These are phyloP conservation scores for Saccostrea cuccullata DNA, from an alignment of 1,140 invertebrate species.

Conservation along the genomic window DNA sequence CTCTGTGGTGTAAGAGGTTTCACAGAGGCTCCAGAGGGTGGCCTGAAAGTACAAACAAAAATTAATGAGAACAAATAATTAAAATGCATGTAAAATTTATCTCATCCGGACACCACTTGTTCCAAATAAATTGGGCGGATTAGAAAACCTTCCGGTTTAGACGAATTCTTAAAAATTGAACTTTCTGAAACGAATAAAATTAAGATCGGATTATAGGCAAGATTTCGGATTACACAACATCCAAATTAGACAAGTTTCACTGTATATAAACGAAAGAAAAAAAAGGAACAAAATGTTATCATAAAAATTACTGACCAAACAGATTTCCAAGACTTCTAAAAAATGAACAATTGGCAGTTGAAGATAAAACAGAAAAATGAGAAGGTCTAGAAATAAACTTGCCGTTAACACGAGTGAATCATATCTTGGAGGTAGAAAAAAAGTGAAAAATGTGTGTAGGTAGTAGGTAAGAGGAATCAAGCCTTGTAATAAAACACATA, in stretches of 20 bases:
- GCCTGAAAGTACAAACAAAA: slow-evolving; percentile 48
- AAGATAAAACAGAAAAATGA: background rate
- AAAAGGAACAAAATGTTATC: background rate
- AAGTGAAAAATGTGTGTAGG: slow-evolving; percentile 29
- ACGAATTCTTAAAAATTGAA: too few relatives aligned
- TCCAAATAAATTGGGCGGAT: too few relatives aligned
- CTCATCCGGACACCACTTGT: too few relatives aligned
- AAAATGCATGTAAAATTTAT: too few relatives aligned
- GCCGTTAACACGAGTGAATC: slow-evolving; percentile 12
- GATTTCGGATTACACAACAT: too few relatives aligned
- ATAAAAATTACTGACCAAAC: background rate
- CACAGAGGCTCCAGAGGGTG: slow-evolving; percentile 50
- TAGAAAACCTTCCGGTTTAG: too few relatives aligned
- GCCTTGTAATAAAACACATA: slow-evolving; percentile 28
- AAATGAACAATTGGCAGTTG: background rate
- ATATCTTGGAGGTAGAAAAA: background rate
- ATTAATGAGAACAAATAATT: background rate
- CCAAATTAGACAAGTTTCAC: too few relatives aligned
- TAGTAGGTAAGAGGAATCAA: background rate
- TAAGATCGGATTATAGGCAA: too few relatives aligned
- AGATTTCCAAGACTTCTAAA: background rate
- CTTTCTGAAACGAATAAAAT: too few relatives aligned
- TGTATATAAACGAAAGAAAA: too few relatives aligned
- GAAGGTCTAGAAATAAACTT: background rate
- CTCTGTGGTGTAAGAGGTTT: slow-evolving; percentile 48